phyloP scores from a whole-genome alignment of 2,113 vertebrate genomes.

The Serilophus lunatus region DNA sequence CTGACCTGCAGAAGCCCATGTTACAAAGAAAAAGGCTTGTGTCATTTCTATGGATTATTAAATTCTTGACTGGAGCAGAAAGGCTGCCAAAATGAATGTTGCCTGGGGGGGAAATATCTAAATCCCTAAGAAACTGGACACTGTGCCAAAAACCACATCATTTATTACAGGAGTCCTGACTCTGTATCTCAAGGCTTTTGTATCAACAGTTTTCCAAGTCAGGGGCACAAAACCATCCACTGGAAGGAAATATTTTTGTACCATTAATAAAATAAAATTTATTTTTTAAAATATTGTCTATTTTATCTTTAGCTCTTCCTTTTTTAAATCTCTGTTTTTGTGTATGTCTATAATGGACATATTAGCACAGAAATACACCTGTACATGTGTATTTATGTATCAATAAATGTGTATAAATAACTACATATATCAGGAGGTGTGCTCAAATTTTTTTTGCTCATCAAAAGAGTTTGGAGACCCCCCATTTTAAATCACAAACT shows the following conservation, averaged over 20 bases:
- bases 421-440: neutral
- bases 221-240: neutral
- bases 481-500: fast-evolving
- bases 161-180: neutral
- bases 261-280: neutral
- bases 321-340: neutral
- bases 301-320: neutral
- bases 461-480: neutral
- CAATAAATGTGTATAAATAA: neutral
- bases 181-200: neutral
- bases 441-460: neutral
- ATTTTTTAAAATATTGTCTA: neutral
- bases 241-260: neutral
- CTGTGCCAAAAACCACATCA: neutral
- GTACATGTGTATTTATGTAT: neutral
- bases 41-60: neutral
- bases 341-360: neutral
- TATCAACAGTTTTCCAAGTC: neutral
- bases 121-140: neutral
- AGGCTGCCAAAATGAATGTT: neutral
- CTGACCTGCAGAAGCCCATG: neutral
- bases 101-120: neutral
- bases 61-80: neutral
- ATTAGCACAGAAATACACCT: neutral
- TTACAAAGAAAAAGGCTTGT: neutral